A percentile compares a stretch with the other conserved stretches of the same genome.
These are phyloP conservation scores for Drosophila algonquin DNA, from an alignment of 2,888 invertebrate species.

Conservation along the genomic window DNA sequence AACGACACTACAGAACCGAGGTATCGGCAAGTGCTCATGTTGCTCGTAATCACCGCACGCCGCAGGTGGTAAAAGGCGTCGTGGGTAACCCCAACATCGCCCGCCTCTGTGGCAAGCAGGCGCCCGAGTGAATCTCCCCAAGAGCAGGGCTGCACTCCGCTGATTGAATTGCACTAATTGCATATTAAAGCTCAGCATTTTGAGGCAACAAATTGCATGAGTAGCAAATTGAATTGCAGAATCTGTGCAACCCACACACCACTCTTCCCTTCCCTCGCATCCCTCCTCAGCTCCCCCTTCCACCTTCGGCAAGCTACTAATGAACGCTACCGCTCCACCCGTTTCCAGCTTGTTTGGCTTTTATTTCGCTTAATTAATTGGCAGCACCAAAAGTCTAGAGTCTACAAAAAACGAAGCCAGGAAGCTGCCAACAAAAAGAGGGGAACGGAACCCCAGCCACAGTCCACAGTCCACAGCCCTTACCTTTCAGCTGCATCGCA, in stretches of 20 bases:
- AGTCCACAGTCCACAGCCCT: neutral
- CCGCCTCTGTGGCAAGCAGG: slow-evolving; percentile 10
- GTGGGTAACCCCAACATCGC: slow-evolving; percentile 27
- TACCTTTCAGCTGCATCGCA: slow-evolving; percentile 21
- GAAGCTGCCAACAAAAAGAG: slow-evolving; percentile 67
- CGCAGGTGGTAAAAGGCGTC: slow-evolving; percentile 81
- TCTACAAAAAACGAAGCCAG: slow-evolving; percentile 37
- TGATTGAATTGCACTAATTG: slow-evolving; percentile 80
- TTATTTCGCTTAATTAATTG: slow-evolving; percentile 82
- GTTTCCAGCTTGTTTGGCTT: slow-evolving; percentile 63
- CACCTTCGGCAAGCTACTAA: slow-evolving; percentile 44
- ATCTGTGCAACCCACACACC: slow-evolving; percentile 33
- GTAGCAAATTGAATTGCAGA: slow-evolving; percentile 71
- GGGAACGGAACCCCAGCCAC: neutral
- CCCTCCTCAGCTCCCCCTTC: neutral
- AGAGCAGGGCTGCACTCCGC: slow-evolving; percentile 46
- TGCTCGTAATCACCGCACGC: slow-evolving; percentile 82
- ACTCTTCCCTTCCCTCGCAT: neutral
- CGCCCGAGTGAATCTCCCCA: slow-evolving; percentile 27
- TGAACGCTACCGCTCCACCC: slow-evolving; percentile 56
- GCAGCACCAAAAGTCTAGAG: slow-evolving; percentile 68
- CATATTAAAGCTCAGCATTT: slow-evolving; percentile 75
- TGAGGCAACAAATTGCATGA: slow-evolving; percentile 67
- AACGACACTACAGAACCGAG: slow-evolving; percentile 49
- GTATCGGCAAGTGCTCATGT: slow-evolving; percentile 73